Conservation (phyloP, 2,113 vertebrate genomes). For the Lophura nycthemera region DNA sequence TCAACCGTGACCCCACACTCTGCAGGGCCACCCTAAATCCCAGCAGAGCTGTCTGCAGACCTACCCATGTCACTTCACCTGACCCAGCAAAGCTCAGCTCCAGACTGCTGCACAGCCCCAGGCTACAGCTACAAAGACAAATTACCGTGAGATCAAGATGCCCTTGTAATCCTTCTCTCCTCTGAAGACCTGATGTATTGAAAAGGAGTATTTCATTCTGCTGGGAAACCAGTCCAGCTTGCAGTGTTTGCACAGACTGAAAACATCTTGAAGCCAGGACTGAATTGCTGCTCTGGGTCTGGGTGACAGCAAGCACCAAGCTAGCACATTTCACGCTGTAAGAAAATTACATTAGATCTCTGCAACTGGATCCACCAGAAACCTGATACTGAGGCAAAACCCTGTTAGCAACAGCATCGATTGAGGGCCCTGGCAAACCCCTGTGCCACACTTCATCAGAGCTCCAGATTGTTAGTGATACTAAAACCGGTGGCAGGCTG, state of each 20-base stretch:
- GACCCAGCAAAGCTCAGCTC: neutral
- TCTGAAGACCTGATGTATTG: neutral
- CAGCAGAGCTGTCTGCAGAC: neutral
- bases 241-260: neutral
- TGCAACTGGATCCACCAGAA: neutral
- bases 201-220: neutral
- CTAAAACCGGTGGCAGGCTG: accelerated
- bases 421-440: neutral
- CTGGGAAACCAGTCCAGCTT: neutral
- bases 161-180: neutral
- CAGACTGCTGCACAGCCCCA: neutral
- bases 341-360: neutral
- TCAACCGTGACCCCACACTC: neutral
- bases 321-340: neutral
- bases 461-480: neutral
- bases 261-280: neutral
- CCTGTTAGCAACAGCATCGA: neutral
- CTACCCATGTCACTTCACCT: neutral
- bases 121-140: neutral
- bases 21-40: neutral
- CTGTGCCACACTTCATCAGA: neutral
- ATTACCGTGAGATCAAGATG: neutral
- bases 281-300: accelerated
- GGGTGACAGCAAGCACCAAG: accelerated
- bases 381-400: neutral